Evolutionary conservation across 2,113 vertebrate species (phyloP).

Genomic region (Phocoena phocoena): DNA sequence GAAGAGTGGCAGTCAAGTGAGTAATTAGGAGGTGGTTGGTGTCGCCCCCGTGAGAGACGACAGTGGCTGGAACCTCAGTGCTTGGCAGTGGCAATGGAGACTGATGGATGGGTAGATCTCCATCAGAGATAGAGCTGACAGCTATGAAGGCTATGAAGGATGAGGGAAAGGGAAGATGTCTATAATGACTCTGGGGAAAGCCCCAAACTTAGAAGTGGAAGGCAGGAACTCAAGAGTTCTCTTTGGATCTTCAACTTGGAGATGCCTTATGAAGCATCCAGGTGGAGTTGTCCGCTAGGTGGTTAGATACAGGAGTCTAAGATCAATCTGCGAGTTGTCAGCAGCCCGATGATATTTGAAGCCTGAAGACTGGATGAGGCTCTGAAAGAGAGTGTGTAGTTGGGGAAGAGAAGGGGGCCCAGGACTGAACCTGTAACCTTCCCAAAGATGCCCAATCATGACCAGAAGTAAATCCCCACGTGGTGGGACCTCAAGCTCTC

Average conservation of each 20-base stretch:
- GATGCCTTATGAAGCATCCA: background rate
- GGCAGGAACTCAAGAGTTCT: background rate
- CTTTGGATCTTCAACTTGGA: background rate
- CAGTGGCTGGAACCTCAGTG: background rate
- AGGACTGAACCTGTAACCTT: background rate
- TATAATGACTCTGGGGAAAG: background rate
- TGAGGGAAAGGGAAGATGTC: background rate
- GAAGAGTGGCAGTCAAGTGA: background rate
- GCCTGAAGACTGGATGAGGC: background rate
- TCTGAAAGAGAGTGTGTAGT: background rate
- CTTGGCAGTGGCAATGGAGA: background rate
- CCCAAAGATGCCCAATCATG: background rate
- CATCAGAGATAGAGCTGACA: background rate
- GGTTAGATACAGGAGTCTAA: background rate
- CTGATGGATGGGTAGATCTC: background rate
- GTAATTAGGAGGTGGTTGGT: background rate
- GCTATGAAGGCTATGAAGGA: background rate
- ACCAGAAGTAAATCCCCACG: background rate
- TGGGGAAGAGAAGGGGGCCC: background rate
- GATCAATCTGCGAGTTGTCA: background rate
- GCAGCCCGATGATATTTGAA: background rate
- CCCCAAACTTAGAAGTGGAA: background rate
- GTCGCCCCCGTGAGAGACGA: rapidly evolving
- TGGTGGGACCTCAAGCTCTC: background rate
- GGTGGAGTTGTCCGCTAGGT: background rate